These are phyloP conservation scores for Xylocampa areola DNA, from an alignment of 2,888 invertebrate species.

Conservation along the genomic window DNA sequence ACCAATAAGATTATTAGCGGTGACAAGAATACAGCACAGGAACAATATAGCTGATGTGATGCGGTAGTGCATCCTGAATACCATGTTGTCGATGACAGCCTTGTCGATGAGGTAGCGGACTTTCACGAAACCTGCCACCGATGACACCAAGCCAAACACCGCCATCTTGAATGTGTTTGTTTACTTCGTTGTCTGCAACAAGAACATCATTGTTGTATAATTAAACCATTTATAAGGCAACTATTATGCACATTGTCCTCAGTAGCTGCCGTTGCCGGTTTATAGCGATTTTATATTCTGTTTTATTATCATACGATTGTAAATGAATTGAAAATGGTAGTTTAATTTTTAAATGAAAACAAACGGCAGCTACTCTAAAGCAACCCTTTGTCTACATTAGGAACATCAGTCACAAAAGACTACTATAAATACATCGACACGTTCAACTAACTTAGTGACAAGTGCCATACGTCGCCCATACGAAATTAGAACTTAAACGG, in stretches of 20 bases:
- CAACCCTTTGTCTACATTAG: slow-evolving; percentile 56
- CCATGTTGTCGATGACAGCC: slow-evolving; percentile 96
- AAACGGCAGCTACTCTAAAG: slow-evolving; percentile 29
- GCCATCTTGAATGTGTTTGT: slow-evolving; percentile 90
- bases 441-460: slow-evolving; percentile 71
- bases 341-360: slow-evolving; percentile 32
- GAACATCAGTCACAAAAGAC: slow-evolving; percentile 68
- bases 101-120: slow-evolving; percentile 96
- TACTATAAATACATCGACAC: slow-evolving; percentile 77
- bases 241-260: slow-evolving; percentile 11
- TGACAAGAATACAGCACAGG: slow-evolving; percentile 95
- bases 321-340: slow-evolving; percentile 26
- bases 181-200: slow-evolving; percentile 72
- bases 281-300: slow-evolving; percentile 15
- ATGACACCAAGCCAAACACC: slow-evolving; percentile 95
- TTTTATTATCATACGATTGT: slow-evolving; percentile 12
- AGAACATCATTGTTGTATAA: slow-evolving; percentile 30
- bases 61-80: slow-evolving; percentile 96
- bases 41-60: slow-evolving; percentile 96
- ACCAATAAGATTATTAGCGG: slow-evolving; percentile 97
- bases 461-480: slow-evolving; percentile 80
- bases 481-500: slow-evolving; percentile 82
- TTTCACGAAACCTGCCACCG: slow-evolving; percentile 97
- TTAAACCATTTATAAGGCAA: slow-evolving; percentile 18
- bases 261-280: slow-evolving; percentile 10